These are phyloP conservation scores for Philhelius pedissequus DNA, from an alignment of 2,888 invertebrate genomes.

Conservation along the genomic window DNA sequence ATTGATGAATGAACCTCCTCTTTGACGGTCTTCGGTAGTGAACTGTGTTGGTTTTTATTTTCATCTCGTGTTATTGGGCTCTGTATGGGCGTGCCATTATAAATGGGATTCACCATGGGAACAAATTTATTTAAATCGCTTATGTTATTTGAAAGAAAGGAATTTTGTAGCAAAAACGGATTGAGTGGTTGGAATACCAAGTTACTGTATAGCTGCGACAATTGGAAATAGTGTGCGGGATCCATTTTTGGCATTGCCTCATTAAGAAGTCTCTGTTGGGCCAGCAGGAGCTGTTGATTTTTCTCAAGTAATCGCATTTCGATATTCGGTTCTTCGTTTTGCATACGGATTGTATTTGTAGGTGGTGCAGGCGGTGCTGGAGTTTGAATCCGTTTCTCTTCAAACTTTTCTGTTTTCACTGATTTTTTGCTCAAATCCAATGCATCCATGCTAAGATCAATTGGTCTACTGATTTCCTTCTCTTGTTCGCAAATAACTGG, in stretches of 20 bases:
- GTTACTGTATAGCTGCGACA: conserved; percentile 82
- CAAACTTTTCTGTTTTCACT: conserved; percentile 62
- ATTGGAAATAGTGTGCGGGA: conserved; percentile 81
- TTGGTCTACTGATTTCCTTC: conserved; percentile 79
- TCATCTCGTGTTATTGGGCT: conserved; percentile 16
- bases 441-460: conserved; percentile 89
- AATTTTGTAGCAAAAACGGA: conserved; percentile 83
- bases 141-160: conserved; percentile 79
- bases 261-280: conserved; percentile 85
- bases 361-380: not conserved
- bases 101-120: conserved; percentile 78
- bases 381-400: conserved; percentile 61
- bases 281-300: conserved; percentile 82
- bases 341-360: not conserved
- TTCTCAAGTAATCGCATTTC: conserved; percentile 80
- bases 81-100: conserved; percentile 45
- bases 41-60: conserved; percentile 36
- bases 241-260: conserved; percentile 83
- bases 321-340: conserved; percentile 67
- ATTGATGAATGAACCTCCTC: conserved; percentile 27
- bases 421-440: conserved; percentile 91
- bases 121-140: conserved; percentile 83
- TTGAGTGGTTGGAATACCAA: conserved; percentile 82
- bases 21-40: conserved; percentile 10
- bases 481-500: conserved; percentile 78